Conservation (phyloP, 37 sponge, comb jelly and placozoan species). For the Aplysina aerophoba region DNA sequence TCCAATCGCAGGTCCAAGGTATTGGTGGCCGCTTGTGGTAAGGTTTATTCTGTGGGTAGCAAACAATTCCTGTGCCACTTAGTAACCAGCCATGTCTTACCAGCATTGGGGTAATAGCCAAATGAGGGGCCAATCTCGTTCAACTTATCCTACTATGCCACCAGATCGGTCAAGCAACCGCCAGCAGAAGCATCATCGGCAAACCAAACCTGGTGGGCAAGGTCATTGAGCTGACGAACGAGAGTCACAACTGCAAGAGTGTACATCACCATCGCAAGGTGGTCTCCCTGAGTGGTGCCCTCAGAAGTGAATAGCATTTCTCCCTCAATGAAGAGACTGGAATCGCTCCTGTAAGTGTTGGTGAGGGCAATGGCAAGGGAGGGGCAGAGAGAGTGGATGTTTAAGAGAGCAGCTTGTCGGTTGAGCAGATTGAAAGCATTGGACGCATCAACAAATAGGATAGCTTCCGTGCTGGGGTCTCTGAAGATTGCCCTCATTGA, state of each 20-base stretch:
- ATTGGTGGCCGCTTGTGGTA: conserved; percentile 5
- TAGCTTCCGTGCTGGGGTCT: conserved; percentile 5
- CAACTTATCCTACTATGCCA: neutral
- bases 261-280: conserved; percentile 64
- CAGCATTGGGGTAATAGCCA: conserved; percentile 9
- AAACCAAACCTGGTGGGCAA: conserved; percentile 8
- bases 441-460: conserved; percentile 26
- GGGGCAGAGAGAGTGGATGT: conserved; percentile 9
- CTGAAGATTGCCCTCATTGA: neutral
- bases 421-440: conserved; percentile 28
- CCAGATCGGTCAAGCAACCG: neutral
- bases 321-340: conserved; percentile 31
- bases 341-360: conserved; percentile 23
- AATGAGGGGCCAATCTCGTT: neutral
- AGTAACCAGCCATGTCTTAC: neutral
- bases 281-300: conserved; percentile 53
- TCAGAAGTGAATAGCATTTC: conserved; percentile 33
- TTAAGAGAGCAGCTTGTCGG: conserved; percentile 10
- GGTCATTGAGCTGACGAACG: conserved; percentile 19
- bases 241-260: conserved; percentile 40
- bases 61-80: conserved; percentile 9
- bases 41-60: neutral
- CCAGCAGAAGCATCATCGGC: conserved; percentile 20
- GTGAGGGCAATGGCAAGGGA: conserved; percentile 11
- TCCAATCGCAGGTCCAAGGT: too few species aligned